Percentiles rank a stretch among this genome's conserved stretches.
Conservation (phyloP, 2,888 invertebrate species). For the Nephrocerus scutellatus region DNA sequence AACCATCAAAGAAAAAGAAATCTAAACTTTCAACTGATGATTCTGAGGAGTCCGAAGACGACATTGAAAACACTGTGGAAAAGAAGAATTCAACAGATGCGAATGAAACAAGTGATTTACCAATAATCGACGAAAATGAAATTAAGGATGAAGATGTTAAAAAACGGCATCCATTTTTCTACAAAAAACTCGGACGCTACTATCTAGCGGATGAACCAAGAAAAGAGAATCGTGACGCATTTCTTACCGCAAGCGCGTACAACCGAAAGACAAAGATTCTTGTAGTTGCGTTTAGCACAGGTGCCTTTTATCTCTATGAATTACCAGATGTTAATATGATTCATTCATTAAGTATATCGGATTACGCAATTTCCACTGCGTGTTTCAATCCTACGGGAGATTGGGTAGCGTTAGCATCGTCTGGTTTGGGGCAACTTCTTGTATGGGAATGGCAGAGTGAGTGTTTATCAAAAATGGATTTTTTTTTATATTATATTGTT, state of each 20-base stretch:
- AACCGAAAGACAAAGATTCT: slow-evolving; percentile 73
- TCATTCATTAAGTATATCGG: slow-evolving; percentile 82
- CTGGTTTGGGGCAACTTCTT: slow-evolving; percentile 81
- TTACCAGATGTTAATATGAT: slow-evolving; percentile 89
- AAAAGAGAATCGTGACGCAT: slow-evolving; percentile 56
- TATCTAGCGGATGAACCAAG: slow-evolving; percentile 66
- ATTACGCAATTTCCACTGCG: slow-evolving; percentile 73
- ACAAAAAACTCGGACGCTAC: slow-evolving; percentile 65
- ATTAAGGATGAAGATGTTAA: slow-evolving; percentile 40
- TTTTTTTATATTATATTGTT: not conserved
- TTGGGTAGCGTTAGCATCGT: slow-evolving; percentile 92
- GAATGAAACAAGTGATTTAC: not conserved
- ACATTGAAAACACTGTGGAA: slow-evolving; percentile 48
- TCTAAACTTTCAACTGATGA: slow-evolving; percentile 40
- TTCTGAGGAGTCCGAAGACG: slow-evolving; percentile 62
- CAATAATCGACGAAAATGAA: slow-evolving; percentile 48
- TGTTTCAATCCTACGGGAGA: slow-evolving; percentile 82
- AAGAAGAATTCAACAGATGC: slow-evolving; percentile 18
- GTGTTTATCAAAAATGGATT: slow-evolving; percentile 19
- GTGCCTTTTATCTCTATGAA: slow-evolving; percentile 89
- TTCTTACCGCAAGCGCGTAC: slow-evolving; percentile 75
- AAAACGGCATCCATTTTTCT: slow-evolving; percentile 51
- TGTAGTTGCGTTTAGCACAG: slow-evolving; percentile 84
- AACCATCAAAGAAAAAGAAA: slow-evolving; percentile 16
- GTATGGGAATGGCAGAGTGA: slow-evolving; percentile 99